A percentile compares a stretch with the other conserved stretches of the same genome.
These are phyloP conservation scores for Hippoglossus stenolepis DNA, from an alignment of 2,113 vertebrate species.

Conservation along the genomic window DNA sequence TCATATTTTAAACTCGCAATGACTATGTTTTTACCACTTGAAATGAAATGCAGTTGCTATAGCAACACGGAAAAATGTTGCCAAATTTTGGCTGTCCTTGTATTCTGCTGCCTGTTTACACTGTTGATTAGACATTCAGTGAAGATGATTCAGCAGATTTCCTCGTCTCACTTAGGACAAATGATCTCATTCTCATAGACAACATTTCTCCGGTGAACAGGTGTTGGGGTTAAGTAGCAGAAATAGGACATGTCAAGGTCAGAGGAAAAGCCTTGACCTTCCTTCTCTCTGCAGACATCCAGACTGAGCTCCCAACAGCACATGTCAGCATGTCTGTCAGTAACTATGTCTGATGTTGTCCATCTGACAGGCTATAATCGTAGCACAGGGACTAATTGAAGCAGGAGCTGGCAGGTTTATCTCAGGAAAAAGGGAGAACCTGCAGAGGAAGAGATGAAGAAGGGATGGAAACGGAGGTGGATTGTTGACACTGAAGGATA, in stretches of 20 bases:
- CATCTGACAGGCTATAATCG: conserved; percentile 21
- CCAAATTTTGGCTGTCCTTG: neutral
- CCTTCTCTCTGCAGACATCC: conserved; percentile 38
- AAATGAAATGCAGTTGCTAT: conserved; percentile 17
- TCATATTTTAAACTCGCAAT: conserved; percentile 14
- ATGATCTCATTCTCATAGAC: neutral
- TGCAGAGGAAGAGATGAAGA: conserved; percentile 25
- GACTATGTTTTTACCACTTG: conserved; percentile 1
- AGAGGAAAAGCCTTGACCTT: conserved; percentile 55
- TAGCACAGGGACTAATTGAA: conserved; percentile 39
- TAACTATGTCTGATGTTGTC: neutral
- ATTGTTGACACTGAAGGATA: neutral
- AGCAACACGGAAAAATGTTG: conserved; percentile 2
- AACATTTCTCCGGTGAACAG: conserved; percentile 37
- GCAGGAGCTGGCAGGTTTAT: conserved; percentile 55
- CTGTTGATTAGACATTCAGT: neutral
- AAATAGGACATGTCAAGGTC: conserved; percentile 46
- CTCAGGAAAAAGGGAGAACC: conserved; percentile 52
- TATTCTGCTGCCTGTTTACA: conserved; percentile 24
- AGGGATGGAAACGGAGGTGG: neutral
- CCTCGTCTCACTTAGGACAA: too few species aligned
- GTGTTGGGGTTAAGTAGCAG: conserved; percentile 51
- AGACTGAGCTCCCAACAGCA: conserved; percentile 26
- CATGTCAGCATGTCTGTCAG: conserved; percentile 41
- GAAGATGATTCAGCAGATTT: neutral